Evolutionary conservation across 2,113 vertebrate genomes (phyloP), one percentile per base, ranked within the genome.

Genomic region (Hippocampus barbouri): DNA sequence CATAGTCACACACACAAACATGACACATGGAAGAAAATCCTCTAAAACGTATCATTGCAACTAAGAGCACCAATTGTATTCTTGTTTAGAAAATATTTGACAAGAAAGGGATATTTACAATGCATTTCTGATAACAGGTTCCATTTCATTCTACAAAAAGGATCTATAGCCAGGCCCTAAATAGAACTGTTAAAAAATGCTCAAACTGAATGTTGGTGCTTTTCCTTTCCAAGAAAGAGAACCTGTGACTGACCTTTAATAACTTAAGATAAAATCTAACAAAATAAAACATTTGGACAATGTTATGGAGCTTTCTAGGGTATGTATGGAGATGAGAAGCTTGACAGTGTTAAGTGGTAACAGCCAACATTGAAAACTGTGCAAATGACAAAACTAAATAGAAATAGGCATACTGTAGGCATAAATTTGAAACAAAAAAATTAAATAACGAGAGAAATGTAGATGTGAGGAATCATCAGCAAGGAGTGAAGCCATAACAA

Each of bases 11-110:
- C 40, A 64, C 59, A 78, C 23, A 73, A 8, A 9, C 12, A 66
- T n/a, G 23, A 51, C 27, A 34, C 38, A 62, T 56, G 63, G 15
- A 57, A 69, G 41, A n/a, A 47, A 21, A 51, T 6, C 5, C 21
- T 18, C 30, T 7, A 79, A 49, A 67, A 62, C 40, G 56, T 21
- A 51, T 51, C 11, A 56, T 49, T 23, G 68, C 9, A 72, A 77
- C 70, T 60, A 63, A 79, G 61, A 76, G 78, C 72, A 78, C 70
- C 62, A 69, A 75, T 69, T 51, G 40, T 67, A 63, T 60, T 47
- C 0, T 30, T 66, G 20, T 66, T n/a, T 9, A 16, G 23, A 34
- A 71, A 38, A 43, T 53, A 41, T 5, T 49, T 5, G 0, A 66
- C 56, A 70, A 66, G 21, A 71, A 38, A 8, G 30, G 21, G 66